Base-by-base conservation (phyloP, 2,113 vertebrate genomes). In the Speoplatyrhinus poulsoni region DNA sequence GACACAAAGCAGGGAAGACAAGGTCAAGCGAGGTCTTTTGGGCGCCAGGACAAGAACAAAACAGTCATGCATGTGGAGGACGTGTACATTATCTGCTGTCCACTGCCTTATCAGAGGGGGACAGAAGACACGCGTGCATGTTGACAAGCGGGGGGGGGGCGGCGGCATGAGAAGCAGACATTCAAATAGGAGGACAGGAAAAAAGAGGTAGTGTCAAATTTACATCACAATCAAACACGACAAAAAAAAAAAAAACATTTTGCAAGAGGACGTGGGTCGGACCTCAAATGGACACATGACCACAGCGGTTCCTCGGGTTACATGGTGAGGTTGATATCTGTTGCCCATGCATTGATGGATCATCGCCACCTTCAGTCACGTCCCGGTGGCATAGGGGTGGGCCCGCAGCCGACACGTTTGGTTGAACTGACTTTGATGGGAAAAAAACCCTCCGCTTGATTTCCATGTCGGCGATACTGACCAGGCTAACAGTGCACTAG, bases 91-190 rank as follows among this genome's bases (percentile, higher is more conserved):
- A 85, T 41, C 90, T 91, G 89, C 90, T 91, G 90, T 91, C 90
- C 88, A 91, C 89, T 81, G 83, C 82, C 84, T 85, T 83, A 76
- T 87, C 87, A 73, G 82, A 81, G 85, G 85, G 86, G 79, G 71
- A 69, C 72, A 46, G 26, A 13, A 65, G 81, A 86, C 72, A 73
- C 87, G 36, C 36, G 7, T 41, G 36, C 36, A 41, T 41, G 36
- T 41, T 41, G 7, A 41, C 36, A 8, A 41, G 19, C 2, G 19
- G 1, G 19, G 19, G 19, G 19, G 5, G 36, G 36, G 36, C 0
- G 5, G 6, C 1, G 1, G 19, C 1, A 19, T 19, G 83, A 2
- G 33, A 71, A 3, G 65, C 60, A 17, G 61, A 75, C 76, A 71
- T 79, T 85, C 72, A 65, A 61, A 72, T 61, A 77, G 72, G 71